phyloP scores from a whole-genome alignment of 2,888 invertebrate species.

The Julus scanicus region DNA sequence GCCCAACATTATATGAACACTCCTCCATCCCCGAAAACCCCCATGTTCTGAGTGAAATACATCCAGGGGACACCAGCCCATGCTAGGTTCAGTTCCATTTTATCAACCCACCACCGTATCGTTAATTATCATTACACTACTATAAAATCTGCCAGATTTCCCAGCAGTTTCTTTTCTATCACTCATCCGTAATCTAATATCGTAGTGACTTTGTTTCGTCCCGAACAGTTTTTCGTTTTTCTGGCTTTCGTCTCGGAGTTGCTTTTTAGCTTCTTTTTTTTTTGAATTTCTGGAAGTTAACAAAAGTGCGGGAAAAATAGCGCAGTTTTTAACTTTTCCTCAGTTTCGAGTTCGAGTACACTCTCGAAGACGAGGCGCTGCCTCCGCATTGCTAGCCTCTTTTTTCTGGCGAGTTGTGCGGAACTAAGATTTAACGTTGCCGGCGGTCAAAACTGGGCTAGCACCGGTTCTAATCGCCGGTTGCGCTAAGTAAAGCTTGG shows the following conservation, averaged over 20 bases:
- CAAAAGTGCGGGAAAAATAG: neutral
- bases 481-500: neutral
- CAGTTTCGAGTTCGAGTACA: neutral
- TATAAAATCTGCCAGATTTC: neutral
- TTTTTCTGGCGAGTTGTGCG: neutral
- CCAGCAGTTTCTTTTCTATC: neutral
- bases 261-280: neutral
- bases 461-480: neutral
- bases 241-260: neutral
- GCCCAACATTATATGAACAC: neutral
- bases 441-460: neutral
- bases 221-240: neutral
- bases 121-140: neutral
- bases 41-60: constrained; percentile 59
- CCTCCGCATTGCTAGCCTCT: neutral
- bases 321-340: neutral
- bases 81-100: constrained; percentile 36
- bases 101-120: constrained; percentile 6
- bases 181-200: neutral
- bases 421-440: neutral
- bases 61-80: constrained; percentile 57
- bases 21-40: constrained; percentile 44
- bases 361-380: neutral
- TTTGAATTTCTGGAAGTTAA: neutral
- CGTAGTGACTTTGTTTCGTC: neutral